phyloP scores from a whole-genome alignment of 2,113 vertebrate genomes.

The Sphaerodactylus townsendi region DNA sequence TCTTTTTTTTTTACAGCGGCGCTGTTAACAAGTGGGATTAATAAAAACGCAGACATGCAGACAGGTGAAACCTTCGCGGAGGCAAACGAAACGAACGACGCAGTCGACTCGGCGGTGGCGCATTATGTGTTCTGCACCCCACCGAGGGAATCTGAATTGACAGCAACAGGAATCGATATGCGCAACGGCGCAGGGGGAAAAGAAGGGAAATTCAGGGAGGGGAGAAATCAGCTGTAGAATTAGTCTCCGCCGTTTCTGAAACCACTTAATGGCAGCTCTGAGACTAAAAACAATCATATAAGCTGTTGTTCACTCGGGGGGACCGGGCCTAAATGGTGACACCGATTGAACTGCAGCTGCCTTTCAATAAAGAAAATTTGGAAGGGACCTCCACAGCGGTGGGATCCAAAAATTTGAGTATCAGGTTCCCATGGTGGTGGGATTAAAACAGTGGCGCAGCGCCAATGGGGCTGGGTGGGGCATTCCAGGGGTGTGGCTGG shows the following conservation, averaged over 20 bases:
- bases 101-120: background rate
- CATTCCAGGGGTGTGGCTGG: too few species aligned
- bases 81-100: conserved; percentile 17
- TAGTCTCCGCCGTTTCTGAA: conserved; percentile 25
- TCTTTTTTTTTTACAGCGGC: background rate
- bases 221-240: conserved; percentile 12
- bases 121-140: background rate
- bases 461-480: too few species aligned
- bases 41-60: conserved; percentile 7
- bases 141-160: conserved; percentile 34
- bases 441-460: too few species aligned
- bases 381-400: too few species aligned
- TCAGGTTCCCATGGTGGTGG: too few species aligned
- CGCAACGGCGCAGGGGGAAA: background rate
- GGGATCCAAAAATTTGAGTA: too few species aligned
- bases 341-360: conserved; percentile 7
- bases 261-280: background rate
- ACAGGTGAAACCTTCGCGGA: conserved; percentile 10
- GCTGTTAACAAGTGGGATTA: conserved; percentile 24
- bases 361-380: conserved; percentile 4
- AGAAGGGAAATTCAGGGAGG: background rate
- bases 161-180: conserved; percentile 30
- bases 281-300: conserved; percentile 24
- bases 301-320: background rate
- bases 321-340: conserved; percentile 39